phyloP scores from a whole-genome alignment of 2,888 invertebrate genomes.

The Eustalomyia histrio region DNA sequence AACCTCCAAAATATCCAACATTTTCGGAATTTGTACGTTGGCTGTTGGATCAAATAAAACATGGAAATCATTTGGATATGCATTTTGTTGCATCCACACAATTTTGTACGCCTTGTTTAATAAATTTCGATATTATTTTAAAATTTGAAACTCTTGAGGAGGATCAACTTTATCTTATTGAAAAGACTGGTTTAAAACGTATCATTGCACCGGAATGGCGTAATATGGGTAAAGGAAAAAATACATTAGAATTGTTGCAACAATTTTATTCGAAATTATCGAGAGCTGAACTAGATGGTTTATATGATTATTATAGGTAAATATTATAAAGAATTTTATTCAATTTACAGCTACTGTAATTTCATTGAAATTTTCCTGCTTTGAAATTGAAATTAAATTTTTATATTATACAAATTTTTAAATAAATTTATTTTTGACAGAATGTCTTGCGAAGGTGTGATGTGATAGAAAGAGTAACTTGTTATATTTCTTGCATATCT shows the following conservation, averaged over 20 bases:
- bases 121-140: slow-evolving; percentile 88
- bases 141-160: slow-evolving; percentile 91
- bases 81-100: slow-evolving; percentile 92
- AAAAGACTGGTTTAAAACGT: slow-evolving; percentile 86
- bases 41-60: slow-evolving; percentile 85
- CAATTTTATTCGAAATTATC: slow-evolving; percentile 89
- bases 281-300: slow-evolving; percentile 86
- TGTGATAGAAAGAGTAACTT: too few relatives aligned
- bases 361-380: too few relatives aligned
- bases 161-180: slow-evolving; percentile 90
- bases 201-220: slow-evolving; percentile 91
- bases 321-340: slow-evolving; percentile 38
- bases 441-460: too few relatives aligned
- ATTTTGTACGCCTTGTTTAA: slow-evolving; percentile 92
- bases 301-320: slow-evolving; percentile 90
- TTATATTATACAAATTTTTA: too few relatives aligned
- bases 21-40: slow-evolving; percentile 91
- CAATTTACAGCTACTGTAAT: too few relatives aligned
- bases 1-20: slow-evolving; percentile 84
- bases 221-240: slow-evolving; percentile 88
- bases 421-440: too few relatives aligned
- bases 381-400: too few relatives aligned
- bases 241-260: slow-evolving; percentile 86
- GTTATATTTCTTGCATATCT: too few relatives aligned
- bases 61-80: slow-evolving; percentile 85